Evolutionary conservation across 2,113 vertebrate genomes (phyloP).

Genomic region (Candoia aspera): DNA sequence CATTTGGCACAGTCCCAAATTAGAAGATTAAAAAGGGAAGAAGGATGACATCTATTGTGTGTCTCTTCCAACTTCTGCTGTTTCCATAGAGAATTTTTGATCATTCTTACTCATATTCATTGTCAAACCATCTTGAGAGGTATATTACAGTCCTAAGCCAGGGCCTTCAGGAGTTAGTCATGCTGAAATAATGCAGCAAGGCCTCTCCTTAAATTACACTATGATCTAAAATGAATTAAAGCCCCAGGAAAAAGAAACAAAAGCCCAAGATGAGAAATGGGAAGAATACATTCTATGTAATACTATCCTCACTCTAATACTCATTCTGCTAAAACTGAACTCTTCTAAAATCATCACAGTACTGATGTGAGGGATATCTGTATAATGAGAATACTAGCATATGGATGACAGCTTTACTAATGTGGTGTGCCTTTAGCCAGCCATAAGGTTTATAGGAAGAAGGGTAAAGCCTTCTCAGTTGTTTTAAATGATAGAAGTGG

Average conservation of each 20-base stretch:
- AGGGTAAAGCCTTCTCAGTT: neutral
- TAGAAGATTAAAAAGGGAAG: constrained; percentile 22
- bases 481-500: neutral
- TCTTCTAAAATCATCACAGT: neutral
- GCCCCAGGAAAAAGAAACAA: neutral
- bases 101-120: neutral
- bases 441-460: neutral
- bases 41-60: constrained; percentile 13
- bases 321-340: neutral
- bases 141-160: neutral
- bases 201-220: neutral
- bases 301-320: neutral
- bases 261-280: neutral
- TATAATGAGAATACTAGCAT: too few relatives aligned
- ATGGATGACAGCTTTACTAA: too few relatives aligned
- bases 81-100: neutral
- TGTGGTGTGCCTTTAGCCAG: too few relatives aligned
- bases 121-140: neutral
- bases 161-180: neutral
- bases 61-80: constrained; percentile 7
- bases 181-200: neutral
- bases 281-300: neutral
- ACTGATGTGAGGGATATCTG: too few relatives aligned
- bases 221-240: neutral
- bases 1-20: constrained; percentile 31